Conservation (phyloP, 2,797 vertebrate species). For the Selene dorsalis region DNA sequence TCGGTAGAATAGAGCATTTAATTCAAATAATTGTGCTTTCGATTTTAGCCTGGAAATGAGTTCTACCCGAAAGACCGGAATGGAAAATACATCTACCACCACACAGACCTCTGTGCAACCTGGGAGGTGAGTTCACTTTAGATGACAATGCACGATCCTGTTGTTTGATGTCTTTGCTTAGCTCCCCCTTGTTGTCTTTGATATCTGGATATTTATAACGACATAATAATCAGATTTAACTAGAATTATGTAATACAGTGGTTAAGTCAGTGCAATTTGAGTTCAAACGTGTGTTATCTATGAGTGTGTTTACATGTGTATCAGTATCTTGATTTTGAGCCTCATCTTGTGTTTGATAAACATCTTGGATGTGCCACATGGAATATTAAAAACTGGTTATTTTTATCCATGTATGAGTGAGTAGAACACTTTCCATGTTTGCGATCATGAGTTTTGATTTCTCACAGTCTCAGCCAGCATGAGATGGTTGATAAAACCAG, state of each 20-base stretch:
- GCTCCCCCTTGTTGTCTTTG: background rate
- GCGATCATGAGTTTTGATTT: background rate
- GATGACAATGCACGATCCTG: background rate
- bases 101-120: constrained; percentile 90
- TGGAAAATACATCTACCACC: constrained; percentile 88
- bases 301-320: no score
- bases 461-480: background rate
- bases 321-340: background rate
- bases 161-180: background rate
- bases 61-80: constrained; percentile 89
- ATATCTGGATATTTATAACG: background rate
- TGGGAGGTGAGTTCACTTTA: constrained; percentile 91
- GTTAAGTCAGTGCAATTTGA: background rate
- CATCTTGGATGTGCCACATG: no score
- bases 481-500: no score
- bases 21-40: constrained; percentile 21
- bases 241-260: background rate
- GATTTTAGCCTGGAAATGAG: constrained; percentile 88
- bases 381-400: no score
- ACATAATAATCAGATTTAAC: no score
- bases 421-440: background rate
- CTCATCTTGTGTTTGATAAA: background rate
- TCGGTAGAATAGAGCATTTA: background rate
- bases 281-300: background rate
- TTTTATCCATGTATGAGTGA: no score